Evolutionary conservation across 2,113 vertebrate species (phyloP).

Genomic region (Phrynosoma blainvillii): DNA sequence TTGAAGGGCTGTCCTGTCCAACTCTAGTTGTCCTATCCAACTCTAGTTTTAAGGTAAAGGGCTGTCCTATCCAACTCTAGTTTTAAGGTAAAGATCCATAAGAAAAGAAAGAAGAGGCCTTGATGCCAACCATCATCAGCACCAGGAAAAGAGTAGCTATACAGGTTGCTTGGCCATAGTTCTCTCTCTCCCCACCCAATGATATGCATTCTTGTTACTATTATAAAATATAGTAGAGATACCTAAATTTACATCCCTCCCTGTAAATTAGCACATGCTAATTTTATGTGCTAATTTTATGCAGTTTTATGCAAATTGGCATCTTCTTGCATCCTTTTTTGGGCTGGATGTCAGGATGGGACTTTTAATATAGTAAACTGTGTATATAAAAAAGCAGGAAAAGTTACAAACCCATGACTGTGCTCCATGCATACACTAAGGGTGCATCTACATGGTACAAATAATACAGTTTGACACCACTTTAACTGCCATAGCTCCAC

Average conservation of each 20-base stretch:
- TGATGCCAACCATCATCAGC: background rate
- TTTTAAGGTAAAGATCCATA: background rate
- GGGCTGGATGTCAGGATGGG: no score
- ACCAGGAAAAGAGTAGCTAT: background rate
- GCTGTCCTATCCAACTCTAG: no score
- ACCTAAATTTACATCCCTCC: background rate
- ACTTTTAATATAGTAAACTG: slow-evolving; percentile 20
- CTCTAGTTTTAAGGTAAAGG: no score
- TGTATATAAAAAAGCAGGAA: slow-evolving; percentile 60
- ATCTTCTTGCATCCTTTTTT: no score
- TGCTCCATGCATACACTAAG: slow-evolving; percentile 65
- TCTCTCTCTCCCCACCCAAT: background rate
- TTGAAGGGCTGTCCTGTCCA: no score
- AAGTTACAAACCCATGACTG: slow-evolving; percentile 12
- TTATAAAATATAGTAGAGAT: background rate
- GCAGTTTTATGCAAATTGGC: background rate
- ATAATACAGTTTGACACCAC: no score
- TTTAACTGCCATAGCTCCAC: no score
- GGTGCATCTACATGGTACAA: no score
- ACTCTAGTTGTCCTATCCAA: no score
- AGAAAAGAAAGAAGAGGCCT: background rate
- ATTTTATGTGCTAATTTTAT: background rate
- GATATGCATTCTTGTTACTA: background rate
- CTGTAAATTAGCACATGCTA: background rate
- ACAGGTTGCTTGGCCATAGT: background rate